Evolutionary conservation across 2,797 vertebrate species (phyloP).

Genomic region (Molossus alvarezi): DNA sequence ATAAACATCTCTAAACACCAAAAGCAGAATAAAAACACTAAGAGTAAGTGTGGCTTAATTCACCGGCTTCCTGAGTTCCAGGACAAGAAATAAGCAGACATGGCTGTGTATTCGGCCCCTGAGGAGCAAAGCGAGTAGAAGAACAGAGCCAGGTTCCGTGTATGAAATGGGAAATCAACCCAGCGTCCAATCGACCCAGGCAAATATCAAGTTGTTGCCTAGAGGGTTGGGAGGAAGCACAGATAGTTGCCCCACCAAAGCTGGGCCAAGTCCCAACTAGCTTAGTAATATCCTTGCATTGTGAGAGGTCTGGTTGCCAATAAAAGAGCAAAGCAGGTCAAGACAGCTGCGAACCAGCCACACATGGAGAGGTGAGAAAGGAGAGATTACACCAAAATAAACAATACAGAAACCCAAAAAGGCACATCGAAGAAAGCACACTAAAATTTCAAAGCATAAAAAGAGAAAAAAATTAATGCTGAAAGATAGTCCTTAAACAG

Average conservation of each 20-base stretch:
- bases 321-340: not conserved
- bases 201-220: not conserved
- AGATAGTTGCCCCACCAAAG: not conserved
- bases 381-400: not conserved
- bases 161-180: too few relatives aligned
- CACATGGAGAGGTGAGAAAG: not conserved
- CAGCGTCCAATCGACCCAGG: not conserved
- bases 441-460: not conserved
- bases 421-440: not conserved
- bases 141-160: not conserved
- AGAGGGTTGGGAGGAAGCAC: not conserved
- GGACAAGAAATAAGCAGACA: not conserved
- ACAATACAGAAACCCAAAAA: not conserved
- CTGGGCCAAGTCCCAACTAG: not conserved
- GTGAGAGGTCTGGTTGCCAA: not conserved
- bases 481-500: not conserved
- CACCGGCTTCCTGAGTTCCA: not conserved
- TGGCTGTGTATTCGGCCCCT: not conserved
- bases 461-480: not conserved
- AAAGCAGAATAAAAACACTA: slow-evolving; percentile 30
- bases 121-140: not conserved
- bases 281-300: not conserved
- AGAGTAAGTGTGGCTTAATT: not conserved
- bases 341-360: not conserved
- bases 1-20: slow-evolving; percentile 22